Conservation (phyloP, 2,888 invertebrate genomes). For the Orchesellides sinensis region DNA sequence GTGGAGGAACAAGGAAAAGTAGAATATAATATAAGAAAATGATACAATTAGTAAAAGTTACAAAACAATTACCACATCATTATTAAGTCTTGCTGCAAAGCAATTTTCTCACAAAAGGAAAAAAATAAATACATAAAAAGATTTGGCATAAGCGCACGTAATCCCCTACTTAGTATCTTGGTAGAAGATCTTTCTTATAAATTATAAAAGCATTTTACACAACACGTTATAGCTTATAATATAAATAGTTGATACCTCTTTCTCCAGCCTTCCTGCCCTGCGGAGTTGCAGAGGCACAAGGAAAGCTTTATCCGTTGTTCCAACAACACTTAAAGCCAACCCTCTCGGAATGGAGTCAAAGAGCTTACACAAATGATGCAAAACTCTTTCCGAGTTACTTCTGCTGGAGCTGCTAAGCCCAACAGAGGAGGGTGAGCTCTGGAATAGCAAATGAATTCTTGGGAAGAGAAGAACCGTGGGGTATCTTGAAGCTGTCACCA, state of each 20-base stretch:
- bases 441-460: constrained; percentile 65
- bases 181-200: not conserved
- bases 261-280: constrained; percentile 80
- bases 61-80: constrained; percentile 22
- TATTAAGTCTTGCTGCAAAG: constrained; percentile 1
- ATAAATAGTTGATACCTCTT: constrained; percentile 77
- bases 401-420: constrained; percentile 15
- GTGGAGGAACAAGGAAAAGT: too few species aligned
- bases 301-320: constrained; percentile 79
- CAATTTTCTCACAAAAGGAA: constrained; percentile 12
- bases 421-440: constrained; percentile 35
- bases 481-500: constrained; percentile 76
- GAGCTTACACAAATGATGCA: constrained; percentile 78
- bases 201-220: not conserved
- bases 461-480: constrained; percentile 76
- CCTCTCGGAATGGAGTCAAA: constrained; percentile 78
- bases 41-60: constrained; percentile 49
- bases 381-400: constrained; percentile 76
- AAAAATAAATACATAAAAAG: constrained; percentile 19
- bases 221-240: not conserved
- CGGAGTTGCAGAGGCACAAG: constrained; percentile 78
- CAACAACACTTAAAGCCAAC: constrained; percentile 78
- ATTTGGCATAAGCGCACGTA: not conserved
- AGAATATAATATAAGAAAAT: not conserved
- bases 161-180: not conserved